Percentiles rank a stretch among this genome's conserved stretches.
Evolutionary conservation across 2,797 vertebrate species (phyloP).

Genomic region (Labroides dimidiatus): DNA sequence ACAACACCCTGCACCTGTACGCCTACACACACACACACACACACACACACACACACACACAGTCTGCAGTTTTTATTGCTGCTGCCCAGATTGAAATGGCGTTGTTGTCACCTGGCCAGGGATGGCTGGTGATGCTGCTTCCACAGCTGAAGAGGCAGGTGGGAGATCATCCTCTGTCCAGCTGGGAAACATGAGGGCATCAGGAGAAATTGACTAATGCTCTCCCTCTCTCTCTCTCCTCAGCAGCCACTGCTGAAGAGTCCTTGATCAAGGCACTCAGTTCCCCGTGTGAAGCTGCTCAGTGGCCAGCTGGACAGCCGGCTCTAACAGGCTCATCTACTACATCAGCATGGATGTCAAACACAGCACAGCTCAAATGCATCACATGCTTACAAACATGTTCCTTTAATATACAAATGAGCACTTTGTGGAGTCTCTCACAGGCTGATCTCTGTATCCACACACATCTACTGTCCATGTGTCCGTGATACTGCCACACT

Average conservation of each 20-base stretch:
- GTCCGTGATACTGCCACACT: background rate
- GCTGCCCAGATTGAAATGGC: background rate
- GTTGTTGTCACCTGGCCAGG: background rate
- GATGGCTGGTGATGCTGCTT: background rate
- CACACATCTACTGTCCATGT: background rate
- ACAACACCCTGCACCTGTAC: background rate
- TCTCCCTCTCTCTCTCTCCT: background rate
- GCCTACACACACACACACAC: background rate
- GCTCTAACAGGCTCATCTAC: conserved; percentile 10
- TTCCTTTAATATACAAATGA: background rate
- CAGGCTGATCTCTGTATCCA: background rate
- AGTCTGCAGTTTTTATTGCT: background rate
- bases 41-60: background rate
- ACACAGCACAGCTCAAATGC: conserved; percentile 14
- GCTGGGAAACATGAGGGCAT: conserved; percentile 22
- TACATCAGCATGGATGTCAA: conserved; percentile 27
- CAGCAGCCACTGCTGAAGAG: conserved; percentile 17
- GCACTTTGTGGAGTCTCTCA: background rate
- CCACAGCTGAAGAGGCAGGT: conserved; percentile 1
- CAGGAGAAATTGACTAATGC: conserved; percentile 11
- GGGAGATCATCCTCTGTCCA: conserved; percentile 15
- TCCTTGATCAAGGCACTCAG: conserved; percentile 22
- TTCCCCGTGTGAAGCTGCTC: conserved; percentile 30
- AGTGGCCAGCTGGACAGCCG: conserved; percentile 17
- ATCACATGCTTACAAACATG: background rate